phyloP scores from a whole-genome alignment of 2,113 vertebrate species.

The Hippocampus guttulatus region DNA sequence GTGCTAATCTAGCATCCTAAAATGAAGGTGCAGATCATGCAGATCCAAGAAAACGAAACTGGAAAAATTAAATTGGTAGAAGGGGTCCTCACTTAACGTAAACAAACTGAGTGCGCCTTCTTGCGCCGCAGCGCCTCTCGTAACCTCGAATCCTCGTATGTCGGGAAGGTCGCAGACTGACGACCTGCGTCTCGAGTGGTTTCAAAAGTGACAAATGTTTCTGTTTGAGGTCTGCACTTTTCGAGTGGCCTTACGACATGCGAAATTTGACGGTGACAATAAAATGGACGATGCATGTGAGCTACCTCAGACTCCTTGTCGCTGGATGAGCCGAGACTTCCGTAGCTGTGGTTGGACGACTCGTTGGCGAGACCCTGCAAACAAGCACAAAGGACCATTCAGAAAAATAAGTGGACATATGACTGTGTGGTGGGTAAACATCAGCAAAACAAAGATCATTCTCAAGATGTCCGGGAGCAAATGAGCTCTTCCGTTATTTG shows the following conservation, averaged over 20 bases:
- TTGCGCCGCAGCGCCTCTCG: too few relatives aligned
- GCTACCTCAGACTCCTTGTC: slow-evolving; percentile 98
- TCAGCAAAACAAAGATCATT: slow-evolving; percentile 7
- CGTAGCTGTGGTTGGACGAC: slow-evolving; percentile 98
- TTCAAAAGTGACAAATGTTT: too few relatives aligned
- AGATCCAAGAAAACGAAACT: too few relatives aligned
- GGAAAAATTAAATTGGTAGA: too few relatives aligned
- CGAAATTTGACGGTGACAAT: neutral
- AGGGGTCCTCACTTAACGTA: too few relatives aligned
- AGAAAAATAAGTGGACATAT: slow-evolving; percentile 36
- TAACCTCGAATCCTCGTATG: neutral
- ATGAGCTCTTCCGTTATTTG: slow-evolving; percentile 26
- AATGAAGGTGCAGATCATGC: too few relatives aligned
- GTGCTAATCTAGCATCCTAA: neutral
- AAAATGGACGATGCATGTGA: neutral
- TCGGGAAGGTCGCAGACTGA: neutral
- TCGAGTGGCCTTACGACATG: neutral
- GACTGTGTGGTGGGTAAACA: slow-evolving; percentile 10
- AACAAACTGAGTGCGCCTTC: too few relatives aligned
- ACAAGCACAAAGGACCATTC: slow-evolving; percentile 20
- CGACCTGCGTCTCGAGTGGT: too few relatives aligned
- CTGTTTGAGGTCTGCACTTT: too few relatives aligned
- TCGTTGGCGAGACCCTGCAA: slow-evolving; percentile 93
- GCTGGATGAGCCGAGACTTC: slow-evolving; percentile 95
- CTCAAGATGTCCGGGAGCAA: slow-evolving; percentile 19